phyloP scores from a whole-genome alignment of 2,113 vertebrate genomes.

The Solea senegalensis region DNA sequence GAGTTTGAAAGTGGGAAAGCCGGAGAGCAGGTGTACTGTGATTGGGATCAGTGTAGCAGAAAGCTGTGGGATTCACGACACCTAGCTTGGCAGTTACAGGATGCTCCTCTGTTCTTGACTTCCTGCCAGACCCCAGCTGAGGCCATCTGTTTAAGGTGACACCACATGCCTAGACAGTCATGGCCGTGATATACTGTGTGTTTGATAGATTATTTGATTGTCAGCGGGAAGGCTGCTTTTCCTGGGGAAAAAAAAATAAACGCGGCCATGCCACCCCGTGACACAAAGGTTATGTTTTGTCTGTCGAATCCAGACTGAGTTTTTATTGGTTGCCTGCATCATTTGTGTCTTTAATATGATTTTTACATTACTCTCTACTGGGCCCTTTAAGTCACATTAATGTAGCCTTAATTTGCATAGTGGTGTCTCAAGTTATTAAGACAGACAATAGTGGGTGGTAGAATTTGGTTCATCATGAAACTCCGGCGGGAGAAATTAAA shows the following conservation, averaged over 20 bases:
- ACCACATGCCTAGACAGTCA: constrained; percentile 34
- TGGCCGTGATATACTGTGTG: constrained; percentile 35
- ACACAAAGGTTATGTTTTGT: constrained; percentile 13
- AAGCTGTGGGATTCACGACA: constrained; percentile 69
- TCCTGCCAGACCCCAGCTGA: constrained; percentile 61
- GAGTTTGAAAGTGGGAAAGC: constrained; percentile 58
- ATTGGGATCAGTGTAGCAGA: constrained; percentile 75
- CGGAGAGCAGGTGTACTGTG: constrained; percentile 68
- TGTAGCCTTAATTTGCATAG: background rate
- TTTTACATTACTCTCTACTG: background rate
- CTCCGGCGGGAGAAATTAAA: background rate
- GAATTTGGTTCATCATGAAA: background rate
- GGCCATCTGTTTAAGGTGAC: constrained; percentile 73
- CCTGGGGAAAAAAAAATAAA: background rate
- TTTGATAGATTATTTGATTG: constrained; percentile 38
- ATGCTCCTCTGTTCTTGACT: constrained; percentile 59
- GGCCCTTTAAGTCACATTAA: background rate
- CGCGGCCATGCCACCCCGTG: background rate
- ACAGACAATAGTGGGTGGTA: too few species aligned
- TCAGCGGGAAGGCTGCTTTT: constrained; percentile 8
- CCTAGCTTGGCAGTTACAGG: constrained; percentile 71
- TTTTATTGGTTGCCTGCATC: background rate
- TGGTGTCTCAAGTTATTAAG: background rate
- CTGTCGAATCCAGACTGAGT: background rate
- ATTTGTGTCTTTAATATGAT: background rate